Evolutionary conservation across 2,888 invertebrate genomes (phyloP), one percentile per base, ranked within the genome.

Genomic region (Agriotes lineatus): DNA sequence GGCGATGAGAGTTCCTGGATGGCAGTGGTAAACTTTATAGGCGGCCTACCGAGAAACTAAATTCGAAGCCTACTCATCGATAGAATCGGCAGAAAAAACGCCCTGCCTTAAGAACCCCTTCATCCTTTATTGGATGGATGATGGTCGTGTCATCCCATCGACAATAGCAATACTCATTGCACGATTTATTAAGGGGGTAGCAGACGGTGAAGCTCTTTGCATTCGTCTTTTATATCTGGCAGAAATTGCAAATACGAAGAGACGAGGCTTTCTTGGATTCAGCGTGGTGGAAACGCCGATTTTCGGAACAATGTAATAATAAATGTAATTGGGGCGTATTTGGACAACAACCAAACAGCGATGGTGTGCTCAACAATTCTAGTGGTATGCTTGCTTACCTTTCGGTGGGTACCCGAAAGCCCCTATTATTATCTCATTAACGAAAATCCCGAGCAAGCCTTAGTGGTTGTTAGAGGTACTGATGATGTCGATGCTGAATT

Each of bases 61-160:
- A 83, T 90, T 16, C 87, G 90, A n/a, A 90, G 89, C 10, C 86
- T 89, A 77, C 83, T 89, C 60, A 90, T 90, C 48, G 90, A 91
- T 79, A 85, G 85, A 72, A 86, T 89, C 68, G 92, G 92, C 12
- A 86, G 91, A 9, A 91, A 91, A 78, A 86, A 85, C 6, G 87
- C 89, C 22, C 85, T 91, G 10, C 84, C 91, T n/a, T 78, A 25
- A 87, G 89, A 10, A 88, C 90, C 0, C 76, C 90, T 2, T 89
- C 91, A 0, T 87, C 90, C 74, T 87, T 89, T 72, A 63, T 88
- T 30, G 88, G 90, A 67, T 91, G 91, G 91, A 80, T 90, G 20
- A 82, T 90, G 74, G 86, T 91, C 73, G 88, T 89, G 67, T 80
- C 20, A 90, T 90, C 25, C 85, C 86, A 65, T 87, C 87, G 1